Base-by-base conservation (phyloP, 1,140 invertebrate species). In the Penaeus japonicus region DNA sequence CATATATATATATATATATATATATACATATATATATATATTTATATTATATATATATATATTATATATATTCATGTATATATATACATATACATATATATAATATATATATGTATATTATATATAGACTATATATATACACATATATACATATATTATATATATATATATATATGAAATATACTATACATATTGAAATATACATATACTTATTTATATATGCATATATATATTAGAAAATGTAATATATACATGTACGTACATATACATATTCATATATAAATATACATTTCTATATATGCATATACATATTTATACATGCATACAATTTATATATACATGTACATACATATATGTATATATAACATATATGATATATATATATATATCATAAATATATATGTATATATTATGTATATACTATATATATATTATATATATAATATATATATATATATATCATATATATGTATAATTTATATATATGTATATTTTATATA, bases 141-240 rank as follows among this genome's bases (percentile, higher is more conserved):
- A 70, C 22, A 70, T 70, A 70, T 24, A 70, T 70, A 70, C 24
- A 24, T 70, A 70, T 18, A 24, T n/a, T 70, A 70, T 70, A 24
- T 18, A 70, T 70, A n/a, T 70, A 70, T 70, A 70, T 70, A 70
- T 70, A 70, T 70, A 70, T 70, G n/a, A n/a, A n/a, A n/a, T n/a
- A n/a, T n/a, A n/a, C n/a, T 70, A 70, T 70, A 70, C 24, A 27
- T 70, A 22, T 27, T 1, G 22, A 70, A n/a, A 17, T 70, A 70
- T 70, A 70, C 24, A 24, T 70, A 70, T 24, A 24, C 32, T 27
- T 24, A 24, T 24, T n/a, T 70, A 70, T 20, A 15, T 27, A 22
- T 70, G 1, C 24, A 24, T 70, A 70, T 24, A 70, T 24, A 70
- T 70, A 70, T 70, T n/a, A n/a, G n/a, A n/a, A 70, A 1, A 70